Conservation (phyloP, 2,888 invertebrate species). For the Prosapia bicincta region DNA sequence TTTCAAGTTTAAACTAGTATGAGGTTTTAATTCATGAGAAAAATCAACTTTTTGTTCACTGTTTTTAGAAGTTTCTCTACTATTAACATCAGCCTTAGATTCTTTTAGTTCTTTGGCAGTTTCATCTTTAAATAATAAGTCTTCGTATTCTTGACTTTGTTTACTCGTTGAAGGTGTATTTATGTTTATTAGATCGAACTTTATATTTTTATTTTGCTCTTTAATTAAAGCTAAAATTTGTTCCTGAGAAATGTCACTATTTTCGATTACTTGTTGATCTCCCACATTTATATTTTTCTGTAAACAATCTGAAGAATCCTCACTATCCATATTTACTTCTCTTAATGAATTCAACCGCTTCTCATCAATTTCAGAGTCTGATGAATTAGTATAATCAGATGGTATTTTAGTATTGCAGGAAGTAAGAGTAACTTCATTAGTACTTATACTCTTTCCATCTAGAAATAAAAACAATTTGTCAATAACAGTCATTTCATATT, state of each 20-base stretch:
- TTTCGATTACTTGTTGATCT: neutral
- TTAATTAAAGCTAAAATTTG: constrained; percentile 55
- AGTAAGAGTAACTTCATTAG: neutral
- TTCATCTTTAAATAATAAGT: no score
- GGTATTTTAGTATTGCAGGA: neutral
- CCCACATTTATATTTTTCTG: neutral
- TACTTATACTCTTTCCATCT: neutral
- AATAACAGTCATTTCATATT: no score
- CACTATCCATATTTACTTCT: neutral
- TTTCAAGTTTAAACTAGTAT: neutral
- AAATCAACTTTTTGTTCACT: no score
- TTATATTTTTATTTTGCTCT: constrained; percentile 35
- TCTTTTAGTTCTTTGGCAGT: constrained; percentile 30
- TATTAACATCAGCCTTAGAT: neutral
- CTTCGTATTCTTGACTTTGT: neutral
- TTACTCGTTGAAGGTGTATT: constrained; percentile 14
- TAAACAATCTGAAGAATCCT: neutral
- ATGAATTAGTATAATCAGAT: neutral
- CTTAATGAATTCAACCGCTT: neutral
- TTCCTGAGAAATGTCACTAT: constrained; percentile 60
- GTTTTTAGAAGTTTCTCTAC: no score
- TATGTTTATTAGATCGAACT: neutral
- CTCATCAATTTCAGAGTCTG: neutral
- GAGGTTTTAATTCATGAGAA: no score
- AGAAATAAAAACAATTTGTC: neutral